These are phyloP conservation scores for Allobates femoralis DNA, from an alignment of 2,797 vertebrate species.

Conservation along the genomic window DNA sequence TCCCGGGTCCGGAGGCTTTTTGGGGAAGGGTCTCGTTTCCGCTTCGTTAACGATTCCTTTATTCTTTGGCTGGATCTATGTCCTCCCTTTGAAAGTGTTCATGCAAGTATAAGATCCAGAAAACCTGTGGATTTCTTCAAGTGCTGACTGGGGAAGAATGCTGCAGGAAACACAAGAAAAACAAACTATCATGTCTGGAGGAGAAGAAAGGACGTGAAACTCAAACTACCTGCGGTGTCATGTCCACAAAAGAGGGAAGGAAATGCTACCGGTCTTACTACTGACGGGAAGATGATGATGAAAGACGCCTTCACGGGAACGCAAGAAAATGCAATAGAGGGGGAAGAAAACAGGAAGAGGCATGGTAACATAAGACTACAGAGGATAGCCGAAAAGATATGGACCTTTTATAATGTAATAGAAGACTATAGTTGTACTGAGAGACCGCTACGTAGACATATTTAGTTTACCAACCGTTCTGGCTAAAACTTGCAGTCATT, in stretches of 20 bases:
- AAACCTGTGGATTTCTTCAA: constrained; percentile 97
- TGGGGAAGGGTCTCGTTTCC: background rate
- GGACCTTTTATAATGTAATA: too few species aligned
- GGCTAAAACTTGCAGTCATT: too few species aligned
- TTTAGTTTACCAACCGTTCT: too few species aligned
- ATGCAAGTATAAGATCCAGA: constrained; percentile 97
- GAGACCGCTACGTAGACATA: too few species aligned
- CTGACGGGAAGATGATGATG: background rate
- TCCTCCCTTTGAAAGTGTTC: constrained; percentile 98
- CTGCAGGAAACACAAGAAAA: constrained; percentile 70
- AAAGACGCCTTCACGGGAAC: background rate
- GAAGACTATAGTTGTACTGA: too few species aligned
- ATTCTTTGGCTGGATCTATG: constrained; percentile 76
- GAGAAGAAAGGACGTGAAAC: constrained; percentile 25
- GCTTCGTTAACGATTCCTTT: constrained; percentile 24
- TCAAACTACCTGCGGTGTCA: background rate
- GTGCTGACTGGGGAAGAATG: constrained; percentile 93
- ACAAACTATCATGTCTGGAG: background rate
- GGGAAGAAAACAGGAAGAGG: background rate
- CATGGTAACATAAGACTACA: background rate
- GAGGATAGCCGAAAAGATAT: too few species aligned
- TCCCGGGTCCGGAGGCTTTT: constrained; percentile 66
- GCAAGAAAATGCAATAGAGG: background rate
- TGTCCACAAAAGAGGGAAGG: constrained; percentile 33
- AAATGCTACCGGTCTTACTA: constrained; percentile 22